Conservation (phyloP, 2,888 invertebrate genomes). For the Athripsodes cinereus region DNA sequence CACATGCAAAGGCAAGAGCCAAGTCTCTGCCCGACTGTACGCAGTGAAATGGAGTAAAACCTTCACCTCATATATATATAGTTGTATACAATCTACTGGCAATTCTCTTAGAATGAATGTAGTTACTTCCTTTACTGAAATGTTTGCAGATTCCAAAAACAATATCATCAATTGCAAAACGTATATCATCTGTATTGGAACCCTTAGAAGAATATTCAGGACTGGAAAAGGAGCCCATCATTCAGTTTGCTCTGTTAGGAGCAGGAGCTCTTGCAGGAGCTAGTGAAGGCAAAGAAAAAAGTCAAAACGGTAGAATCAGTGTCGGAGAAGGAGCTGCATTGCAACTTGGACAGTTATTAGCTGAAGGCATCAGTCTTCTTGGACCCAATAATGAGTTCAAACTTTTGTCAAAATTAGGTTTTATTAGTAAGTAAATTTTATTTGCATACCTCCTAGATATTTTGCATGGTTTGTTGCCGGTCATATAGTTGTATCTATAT, state of each 20-base stretch:
- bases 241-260: neutral
- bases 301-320: neutral
- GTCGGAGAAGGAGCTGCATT: neutral
- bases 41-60: no score
- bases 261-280: neutral
- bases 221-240: neutral
- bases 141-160: constrained; percentile 5
- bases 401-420: constrained; percentile 4
- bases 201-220: constrained; percentile 1
- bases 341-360: neutral
- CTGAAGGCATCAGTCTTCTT: neutral
- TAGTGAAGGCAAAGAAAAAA: neutral
- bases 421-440: constrained; percentile 9
- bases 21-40: no score
- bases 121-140: neutral
- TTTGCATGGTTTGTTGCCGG: neutral
- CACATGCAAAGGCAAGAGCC: no score
- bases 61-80: no score
- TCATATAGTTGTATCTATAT: neutral
- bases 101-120: no score
- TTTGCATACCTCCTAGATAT: neutral
- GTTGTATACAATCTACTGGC: no score
- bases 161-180: neutral
- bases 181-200: constrained; percentile 6
- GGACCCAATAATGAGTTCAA: constrained; percentile 5